Conservation (phyloP, 2,113 vertebrate species). For the Trichechus manatus region DNA sequence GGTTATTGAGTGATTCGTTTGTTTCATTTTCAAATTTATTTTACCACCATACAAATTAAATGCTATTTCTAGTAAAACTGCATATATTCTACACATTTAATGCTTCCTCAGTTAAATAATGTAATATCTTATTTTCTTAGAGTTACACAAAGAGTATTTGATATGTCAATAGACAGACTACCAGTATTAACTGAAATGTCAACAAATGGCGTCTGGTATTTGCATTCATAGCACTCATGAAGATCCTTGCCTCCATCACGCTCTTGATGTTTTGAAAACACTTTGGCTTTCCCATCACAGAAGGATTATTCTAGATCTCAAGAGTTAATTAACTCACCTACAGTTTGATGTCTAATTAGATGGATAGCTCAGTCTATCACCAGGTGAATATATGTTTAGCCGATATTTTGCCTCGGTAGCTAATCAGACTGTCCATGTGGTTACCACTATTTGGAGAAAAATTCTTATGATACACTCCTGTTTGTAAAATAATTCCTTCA, state of each 20-base stretch:
- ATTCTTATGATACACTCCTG: slow-evolving; percentile 39
- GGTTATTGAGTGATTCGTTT: not conserved
- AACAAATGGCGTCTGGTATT: slow-evolving; percentile 26
- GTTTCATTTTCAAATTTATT: not conserved
- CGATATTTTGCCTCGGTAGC: slow-evolving; percentile 55
- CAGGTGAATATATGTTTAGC: slow-evolving; percentile 31
- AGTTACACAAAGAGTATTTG: not conserved
- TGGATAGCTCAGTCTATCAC: not conserved
- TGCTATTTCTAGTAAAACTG: not conserved
- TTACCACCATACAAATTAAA: not conserved
- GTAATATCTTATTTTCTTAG: not conserved
- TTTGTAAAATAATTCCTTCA: slow-evolving; percentile 49
- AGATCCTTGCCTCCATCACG: not conserved
- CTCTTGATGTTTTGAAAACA: slow-evolving; percentile 60
- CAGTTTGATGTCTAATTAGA: slow-evolving; percentile 32
- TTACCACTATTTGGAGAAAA: slow-evolving; percentile 52
- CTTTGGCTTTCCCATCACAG: slow-evolving; percentile 59
- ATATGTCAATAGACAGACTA: not conserved
- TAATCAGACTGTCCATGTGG: not conserved
- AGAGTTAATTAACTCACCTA: slow-evolving; percentile 68
- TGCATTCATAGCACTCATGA: slow-evolving; percentile 20
- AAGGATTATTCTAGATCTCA: slow-evolving; percentile 69
- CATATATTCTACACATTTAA: not conserved
- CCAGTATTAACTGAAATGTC: slow-evolving; percentile 29
- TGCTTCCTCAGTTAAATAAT: not conserved